Evolutionary conservation across 2,888 invertebrate genomes (phyloP).

Genomic region (Sesia bembeciformis): DNA sequence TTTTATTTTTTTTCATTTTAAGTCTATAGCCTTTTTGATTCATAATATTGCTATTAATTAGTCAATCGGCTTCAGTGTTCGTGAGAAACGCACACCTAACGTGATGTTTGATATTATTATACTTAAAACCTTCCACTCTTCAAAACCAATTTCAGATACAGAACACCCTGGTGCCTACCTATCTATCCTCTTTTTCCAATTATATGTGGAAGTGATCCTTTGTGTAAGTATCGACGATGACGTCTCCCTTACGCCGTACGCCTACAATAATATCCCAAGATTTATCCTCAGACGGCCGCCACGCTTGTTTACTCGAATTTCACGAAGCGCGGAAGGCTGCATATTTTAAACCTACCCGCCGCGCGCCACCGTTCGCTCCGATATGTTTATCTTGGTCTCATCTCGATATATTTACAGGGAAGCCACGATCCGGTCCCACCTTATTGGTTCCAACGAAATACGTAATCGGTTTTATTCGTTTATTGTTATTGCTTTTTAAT

Average conservation of each 20-base stretch:
- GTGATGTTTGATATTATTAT: too few relatives aligned
- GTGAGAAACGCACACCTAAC: too few relatives aligned
- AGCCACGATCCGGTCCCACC: slow-evolving; percentile 47
- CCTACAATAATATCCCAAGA: slow-evolving; percentile 47
- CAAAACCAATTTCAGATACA: too few relatives aligned
- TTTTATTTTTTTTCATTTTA: too few relatives aligned
- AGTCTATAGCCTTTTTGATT: too few relatives aligned
- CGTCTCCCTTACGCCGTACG: slow-evolving; percentile 13
- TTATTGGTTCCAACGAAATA: slow-evolving; percentile 46
- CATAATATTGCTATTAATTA: too few relatives aligned
- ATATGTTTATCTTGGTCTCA: slow-evolving; percentile 67
- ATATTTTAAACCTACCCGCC: slow-evolving; percentile 60
- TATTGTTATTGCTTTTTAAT: not conserved
- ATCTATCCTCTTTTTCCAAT: too few relatives aligned
- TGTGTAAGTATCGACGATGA: too few relatives aligned
- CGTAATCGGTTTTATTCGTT: slow-evolving; percentile 32
- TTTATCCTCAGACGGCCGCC: slow-evolving; percentile 42
- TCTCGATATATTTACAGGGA: slow-evolving; percentile 65
- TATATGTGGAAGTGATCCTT: too few relatives aligned
- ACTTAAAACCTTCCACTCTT: too few relatives aligned
- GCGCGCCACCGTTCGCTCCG: slow-evolving; percentile 42
- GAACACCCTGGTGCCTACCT: too few relatives aligned
- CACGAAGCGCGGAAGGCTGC: slow-evolving; percentile 53
- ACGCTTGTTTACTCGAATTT: slow-evolving; percentile 59
- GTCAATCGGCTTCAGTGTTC: too few relatives aligned